A percentile compares a stretch with the other conserved stretches of the same genome.
These are phyloP conservation scores for Rotaria magnacalcarata DNA, from an alignment of 2,888 invertebrate genomes.

Conservation along the genomic window DNA sequence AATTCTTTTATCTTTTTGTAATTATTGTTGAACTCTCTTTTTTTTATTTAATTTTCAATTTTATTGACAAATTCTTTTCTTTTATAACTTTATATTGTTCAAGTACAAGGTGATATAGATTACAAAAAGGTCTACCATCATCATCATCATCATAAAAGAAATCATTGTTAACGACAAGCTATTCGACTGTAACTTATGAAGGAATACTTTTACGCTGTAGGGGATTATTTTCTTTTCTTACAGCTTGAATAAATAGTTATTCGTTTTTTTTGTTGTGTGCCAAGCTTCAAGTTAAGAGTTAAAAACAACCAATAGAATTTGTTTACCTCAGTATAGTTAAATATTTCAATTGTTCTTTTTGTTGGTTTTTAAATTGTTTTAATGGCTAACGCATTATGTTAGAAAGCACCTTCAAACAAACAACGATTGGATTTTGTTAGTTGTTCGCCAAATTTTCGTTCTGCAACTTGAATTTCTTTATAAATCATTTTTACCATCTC, in stretches of 20 bases:
- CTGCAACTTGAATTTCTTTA: no score
- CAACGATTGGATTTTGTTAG: no score
- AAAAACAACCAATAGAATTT: slow-evolving; percentile 57
- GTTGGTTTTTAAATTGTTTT: slow-evolving; percentile 47
- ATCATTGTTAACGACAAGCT: no score
- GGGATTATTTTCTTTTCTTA: slow-evolving; percentile 58
- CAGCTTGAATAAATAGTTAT: slow-evolving; percentile 56
- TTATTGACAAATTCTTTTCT: slow-evolving; percentile 52
- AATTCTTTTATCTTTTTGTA: slow-evolving; percentile 49
- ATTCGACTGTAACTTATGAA: no score
- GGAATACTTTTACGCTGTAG: slow-evolving; percentile 52
- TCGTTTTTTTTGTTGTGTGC: slow-evolving; percentile 58
- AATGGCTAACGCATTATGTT: no score
- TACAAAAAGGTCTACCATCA: slow-evolving; percentile 56
- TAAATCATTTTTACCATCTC: no score
- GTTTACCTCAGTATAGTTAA: slow-evolving; percentile 52
- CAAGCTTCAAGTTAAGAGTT: slow-evolving; percentile 56
- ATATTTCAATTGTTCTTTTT: slow-evolving; percentile 58
- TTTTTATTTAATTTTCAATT: slow-evolving; percentile 50
- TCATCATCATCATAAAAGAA: no score
- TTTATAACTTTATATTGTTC: slow-evolving; percentile 52
- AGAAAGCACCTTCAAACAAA: no score
- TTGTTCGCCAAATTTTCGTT: no score
- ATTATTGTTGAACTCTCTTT: slow-evolving; percentile 49
- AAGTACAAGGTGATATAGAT: slow-evolving; percentile 57